phyloP scores from a whole-genome alignment of 53 echinoderm and acorn worm species.

The Mesocentrotus franciscanus region DNA sequence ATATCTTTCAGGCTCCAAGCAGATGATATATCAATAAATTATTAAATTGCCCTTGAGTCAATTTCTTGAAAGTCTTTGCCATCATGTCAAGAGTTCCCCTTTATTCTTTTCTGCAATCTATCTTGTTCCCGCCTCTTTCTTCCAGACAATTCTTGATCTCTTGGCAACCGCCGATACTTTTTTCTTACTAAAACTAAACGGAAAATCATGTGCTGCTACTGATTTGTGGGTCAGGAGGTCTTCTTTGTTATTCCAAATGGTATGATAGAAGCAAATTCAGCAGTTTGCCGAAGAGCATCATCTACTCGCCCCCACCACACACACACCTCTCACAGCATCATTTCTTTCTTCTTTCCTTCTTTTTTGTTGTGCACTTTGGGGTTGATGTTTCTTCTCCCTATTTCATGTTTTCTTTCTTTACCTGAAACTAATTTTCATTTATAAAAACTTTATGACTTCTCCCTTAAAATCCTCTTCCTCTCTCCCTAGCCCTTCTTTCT shows the following conservation, averaged over 20 bases:
- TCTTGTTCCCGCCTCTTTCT: neutral
- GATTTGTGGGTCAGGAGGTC: conserved; percentile 42
- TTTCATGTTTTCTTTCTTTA: neutral
- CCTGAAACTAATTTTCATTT: too few relatives aligned
- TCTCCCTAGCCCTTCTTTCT: neutral
- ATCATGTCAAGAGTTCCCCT: neutral
- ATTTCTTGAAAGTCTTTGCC: too few relatives aligned
- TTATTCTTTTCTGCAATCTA: neutral
- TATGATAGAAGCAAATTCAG: conserved; percentile 43
- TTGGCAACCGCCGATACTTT: neutral
- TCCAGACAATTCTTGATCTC: neutral
- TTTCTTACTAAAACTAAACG: conserved; percentile 14
- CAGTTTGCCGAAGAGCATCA: neutral
- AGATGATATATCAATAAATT: neutral
- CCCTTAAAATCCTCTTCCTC: neutral
- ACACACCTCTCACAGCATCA: neutral
- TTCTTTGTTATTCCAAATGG: neutral
- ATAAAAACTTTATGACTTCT: neutral
- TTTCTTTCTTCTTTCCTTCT: neutral
- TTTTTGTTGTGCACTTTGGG: neutral
- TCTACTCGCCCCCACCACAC: neutral
- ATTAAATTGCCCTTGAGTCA: neutral
- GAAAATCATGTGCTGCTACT: conserved; percentile 39
- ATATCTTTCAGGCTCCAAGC: too few relatives aligned
- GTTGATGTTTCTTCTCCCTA: neutral